Conservation (phyloP, 2,797 vertebrate species). For the Botia kubotai region DNA sequence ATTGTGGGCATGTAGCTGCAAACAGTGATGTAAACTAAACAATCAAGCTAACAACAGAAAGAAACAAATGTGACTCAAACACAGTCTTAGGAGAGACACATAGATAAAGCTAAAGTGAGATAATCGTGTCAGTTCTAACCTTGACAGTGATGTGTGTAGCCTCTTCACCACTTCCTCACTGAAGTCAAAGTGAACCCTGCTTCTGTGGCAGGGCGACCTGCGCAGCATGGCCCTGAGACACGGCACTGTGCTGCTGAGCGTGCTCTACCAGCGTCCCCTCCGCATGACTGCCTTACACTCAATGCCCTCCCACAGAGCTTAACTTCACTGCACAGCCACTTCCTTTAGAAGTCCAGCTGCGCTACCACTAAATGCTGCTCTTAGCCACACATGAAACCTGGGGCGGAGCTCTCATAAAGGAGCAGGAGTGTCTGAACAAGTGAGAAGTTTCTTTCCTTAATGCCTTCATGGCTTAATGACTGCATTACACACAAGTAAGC, state of each 20-base stretch:
- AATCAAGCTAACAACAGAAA: constrained; percentile 6
- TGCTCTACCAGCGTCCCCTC: constrained; percentile 37
- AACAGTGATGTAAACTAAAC: neutral
- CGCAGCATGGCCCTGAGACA: constrained; percentile 77
- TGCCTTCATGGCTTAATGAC: neutral
- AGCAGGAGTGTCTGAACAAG: constrained; percentile 10
- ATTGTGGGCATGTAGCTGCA: neutral
- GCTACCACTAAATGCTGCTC: constrained; percentile 29
- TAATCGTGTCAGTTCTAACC: constrained; percentile 67
- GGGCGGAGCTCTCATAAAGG: constrained; percentile 44
- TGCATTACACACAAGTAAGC: neutral
- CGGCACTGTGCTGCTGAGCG: constrained; percentile 4
- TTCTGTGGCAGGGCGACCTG: constrained; percentile 80
- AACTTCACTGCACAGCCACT: constrained; percentile 56
- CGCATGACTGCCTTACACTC: constrained; percentile 40
- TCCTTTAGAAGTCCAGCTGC: constrained; percentile 56
- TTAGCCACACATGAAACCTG: constrained; percentile 48
- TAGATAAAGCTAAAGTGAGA: neutral
- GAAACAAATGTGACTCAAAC: constrained; percentile 8
- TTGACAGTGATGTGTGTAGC: constrained; percentile 75
- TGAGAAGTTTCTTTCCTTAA: constrained; percentile 16
- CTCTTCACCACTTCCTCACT: constrained; percentile 83
- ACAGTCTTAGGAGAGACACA: neutral
- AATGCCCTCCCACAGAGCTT: constrained; percentile 48
- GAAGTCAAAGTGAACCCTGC: constrained; percentile 85